Percentiles rank a stretch among this genome's conserved stretches.
phyloP scores from a whole-genome alignment of 2,113 vertebrate species.

The Erythrocercus mccallii region DNA sequence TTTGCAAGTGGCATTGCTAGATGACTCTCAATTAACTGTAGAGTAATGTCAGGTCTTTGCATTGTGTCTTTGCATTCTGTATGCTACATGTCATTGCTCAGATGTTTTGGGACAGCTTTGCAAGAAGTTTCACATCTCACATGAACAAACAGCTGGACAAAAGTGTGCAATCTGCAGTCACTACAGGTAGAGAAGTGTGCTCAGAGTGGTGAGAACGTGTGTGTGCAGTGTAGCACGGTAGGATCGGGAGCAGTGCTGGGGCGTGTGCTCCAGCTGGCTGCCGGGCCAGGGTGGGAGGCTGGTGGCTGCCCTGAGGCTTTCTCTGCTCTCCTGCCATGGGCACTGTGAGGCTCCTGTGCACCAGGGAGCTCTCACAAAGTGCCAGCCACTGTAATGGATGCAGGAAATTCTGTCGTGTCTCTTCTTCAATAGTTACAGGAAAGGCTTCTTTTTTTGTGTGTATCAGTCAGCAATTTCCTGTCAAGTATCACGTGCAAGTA shows the following conservation, averaged over 20 bases:
- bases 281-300: rapidly evolving
- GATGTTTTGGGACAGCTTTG: background rate
- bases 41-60: background rate
- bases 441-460: background rate
- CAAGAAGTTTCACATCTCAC: background rate
- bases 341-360: rapidly evolving
- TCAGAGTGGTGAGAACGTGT: background rate
- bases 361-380: background rate
- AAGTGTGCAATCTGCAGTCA: rapidly evolving
- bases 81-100: background rate
- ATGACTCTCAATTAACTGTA: background rate
- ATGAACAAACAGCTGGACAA: rapidly evolving
- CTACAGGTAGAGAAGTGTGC: rapidly evolving
- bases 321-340: rapidly evolving
- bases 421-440: background rate
- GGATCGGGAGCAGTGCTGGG: rapidly evolving
- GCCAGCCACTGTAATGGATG: rapidly evolving
- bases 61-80: background rate
- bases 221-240: rapidly evolving
- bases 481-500: background rate
- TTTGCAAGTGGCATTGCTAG: background rate
- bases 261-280: background rate
- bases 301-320: rapidly evolving
- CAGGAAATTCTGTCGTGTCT: background rate
- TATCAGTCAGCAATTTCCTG: background rate